These are phyloP conservation scores for Eupelmus urozonus DNA, from an alignment of 2,888 invertebrate genomes.

Conservation along the genomic window DNA sequence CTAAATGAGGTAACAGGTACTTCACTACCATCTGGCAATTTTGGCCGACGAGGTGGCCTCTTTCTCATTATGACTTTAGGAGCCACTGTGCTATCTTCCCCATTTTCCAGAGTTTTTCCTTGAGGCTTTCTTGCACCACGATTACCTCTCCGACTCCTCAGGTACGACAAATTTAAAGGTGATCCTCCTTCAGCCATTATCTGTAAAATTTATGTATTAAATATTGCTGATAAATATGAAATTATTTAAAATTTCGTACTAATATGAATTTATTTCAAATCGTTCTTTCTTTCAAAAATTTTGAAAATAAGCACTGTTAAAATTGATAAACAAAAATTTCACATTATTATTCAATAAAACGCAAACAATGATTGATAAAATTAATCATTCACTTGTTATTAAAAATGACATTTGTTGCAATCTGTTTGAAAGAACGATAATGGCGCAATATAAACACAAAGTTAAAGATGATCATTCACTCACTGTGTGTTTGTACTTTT, in stretches of 20 bases:
- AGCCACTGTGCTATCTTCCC: background rate
- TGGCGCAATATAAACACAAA: too few species aligned
- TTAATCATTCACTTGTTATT: background rate
- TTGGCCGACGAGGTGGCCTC: constrained; percentile 48
- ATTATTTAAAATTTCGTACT: background rate
- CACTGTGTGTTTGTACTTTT: too few species aligned
- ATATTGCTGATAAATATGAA: background rate
- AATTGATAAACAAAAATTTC: too few species aligned
- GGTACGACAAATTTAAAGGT: background rate
- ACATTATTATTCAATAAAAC: too few species aligned
- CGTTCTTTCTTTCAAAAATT: too few species aligned
- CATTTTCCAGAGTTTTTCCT: background rate
- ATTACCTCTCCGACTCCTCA: constrained; percentile 6
- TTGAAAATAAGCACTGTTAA: too few species aligned
- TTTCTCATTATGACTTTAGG: constrained; percentile 44
- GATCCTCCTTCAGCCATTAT: constrained; percentile 46
- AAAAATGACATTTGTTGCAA: too few species aligned
- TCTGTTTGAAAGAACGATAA: too few species aligned
- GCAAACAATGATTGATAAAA: background rate
- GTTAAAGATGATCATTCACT: too few species aligned
- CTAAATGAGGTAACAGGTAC: background rate
- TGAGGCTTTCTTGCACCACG: constrained; percentile 17
- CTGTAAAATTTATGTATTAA: background rate
- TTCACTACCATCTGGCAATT: constrained; percentile 20
- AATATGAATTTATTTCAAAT: background rate